These are phyloP conservation scores for Rattus norvegicus DNA, from an alignment of 2,113 vertebrate species.

Conservation along the genomic window DNA sequence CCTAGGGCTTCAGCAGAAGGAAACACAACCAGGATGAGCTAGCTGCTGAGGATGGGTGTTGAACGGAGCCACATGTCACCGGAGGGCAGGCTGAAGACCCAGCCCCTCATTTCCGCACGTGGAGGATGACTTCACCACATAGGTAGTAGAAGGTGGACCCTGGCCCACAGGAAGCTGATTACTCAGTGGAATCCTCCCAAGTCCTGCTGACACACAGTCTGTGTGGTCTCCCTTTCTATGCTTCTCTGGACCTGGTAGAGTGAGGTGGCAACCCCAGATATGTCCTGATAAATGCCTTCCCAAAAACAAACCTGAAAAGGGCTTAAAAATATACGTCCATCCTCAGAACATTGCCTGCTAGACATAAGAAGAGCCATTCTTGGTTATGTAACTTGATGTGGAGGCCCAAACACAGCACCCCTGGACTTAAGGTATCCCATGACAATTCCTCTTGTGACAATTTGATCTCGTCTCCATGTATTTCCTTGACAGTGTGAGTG, in stretches of 20 bases:
- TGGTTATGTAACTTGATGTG: background rate
- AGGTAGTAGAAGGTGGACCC: background rate
- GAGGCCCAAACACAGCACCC: background rate
- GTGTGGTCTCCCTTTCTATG: background rate
- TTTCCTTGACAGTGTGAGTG: too few relatives aligned
- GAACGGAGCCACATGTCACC: background rate
- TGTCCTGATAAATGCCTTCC: background rate
- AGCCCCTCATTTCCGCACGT: background rate
- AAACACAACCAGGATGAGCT: background rate
- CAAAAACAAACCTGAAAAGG: background rate
- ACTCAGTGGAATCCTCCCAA: background rate
- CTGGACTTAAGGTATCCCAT: background rate
- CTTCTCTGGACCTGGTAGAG: background rate
- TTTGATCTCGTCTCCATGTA: background rate
- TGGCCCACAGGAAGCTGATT: too few relatives aligned
- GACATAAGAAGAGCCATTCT: background rate
- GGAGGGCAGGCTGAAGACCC: background rate
- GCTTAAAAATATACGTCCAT: accelerated
- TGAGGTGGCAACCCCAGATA: too few relatives aligned
- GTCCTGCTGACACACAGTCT: background rate
- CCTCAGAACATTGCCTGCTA: background rate
- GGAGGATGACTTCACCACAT: too few relatives aligned
- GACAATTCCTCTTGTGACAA: background rate
- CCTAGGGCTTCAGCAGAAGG: background rate
- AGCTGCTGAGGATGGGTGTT: background rate